Percentiles rank a stretch among this genome's conserved stretches.
These are phyloP conservation scores for Cryptophagus acutangulus DNA, from an alignment of 2,888 invertebrate genomes.

Conservation along the genomic window DNA sequence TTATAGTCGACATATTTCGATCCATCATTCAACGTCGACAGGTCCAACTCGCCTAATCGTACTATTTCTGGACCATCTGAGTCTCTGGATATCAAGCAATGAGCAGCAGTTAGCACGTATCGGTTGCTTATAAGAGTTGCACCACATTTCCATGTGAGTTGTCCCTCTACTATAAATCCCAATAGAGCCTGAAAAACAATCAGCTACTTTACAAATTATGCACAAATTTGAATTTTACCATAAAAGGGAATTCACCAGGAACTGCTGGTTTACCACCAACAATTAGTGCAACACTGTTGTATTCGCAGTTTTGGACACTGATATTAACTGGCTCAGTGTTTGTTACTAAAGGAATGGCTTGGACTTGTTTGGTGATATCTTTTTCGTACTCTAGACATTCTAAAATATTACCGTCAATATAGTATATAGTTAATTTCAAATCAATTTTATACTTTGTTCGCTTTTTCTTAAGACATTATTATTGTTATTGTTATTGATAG, in stretches of 20 bases:
- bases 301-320: conserved; percentile 51
- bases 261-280: conserved; percentile 55
- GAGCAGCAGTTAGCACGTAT: conserved; percentile 57
- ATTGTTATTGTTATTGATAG: neutral
- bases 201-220: neutral
- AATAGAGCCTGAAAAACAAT: conserved; percentile 43
- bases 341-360: conserved; percentile 53
- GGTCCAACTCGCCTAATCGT: conserved; percentile 56
- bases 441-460: conserved; percentile 41
- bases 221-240: conserved; percentile 46
- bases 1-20: conserved; percentile 50
- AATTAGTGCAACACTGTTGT: conserved; percentile 52
- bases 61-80: conserved; percentile 50
- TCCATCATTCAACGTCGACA: conserved; percentile 49
- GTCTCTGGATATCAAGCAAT: conserved; percentile 46
- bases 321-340: conserved; percentile 48
- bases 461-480: conserved; percentile 28
- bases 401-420: conserved; percentile 38
- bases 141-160: conserved; percentile 46
- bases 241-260: conserved; percentile 59
- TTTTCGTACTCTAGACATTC: conserved; percentile 57
- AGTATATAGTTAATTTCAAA: no score
- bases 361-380: conserved; percentile 48
- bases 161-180: conserved; percentile 39
- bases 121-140: conserved; percentile 53